Conservation (phyloP, 2,888 invertebrate genomes). For the Ectemnius continuus region DNA sequence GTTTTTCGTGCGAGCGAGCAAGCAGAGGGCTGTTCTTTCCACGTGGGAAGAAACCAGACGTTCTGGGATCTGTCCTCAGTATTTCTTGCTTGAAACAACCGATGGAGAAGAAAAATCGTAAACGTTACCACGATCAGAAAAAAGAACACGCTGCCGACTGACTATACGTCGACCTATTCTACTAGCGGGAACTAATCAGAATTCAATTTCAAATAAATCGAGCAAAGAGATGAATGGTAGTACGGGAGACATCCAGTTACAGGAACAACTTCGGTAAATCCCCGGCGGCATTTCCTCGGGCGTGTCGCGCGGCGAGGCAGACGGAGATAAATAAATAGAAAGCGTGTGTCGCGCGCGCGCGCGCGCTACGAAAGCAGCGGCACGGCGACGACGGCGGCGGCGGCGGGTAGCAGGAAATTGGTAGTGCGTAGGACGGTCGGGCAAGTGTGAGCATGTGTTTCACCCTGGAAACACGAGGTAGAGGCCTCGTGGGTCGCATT, state of each 20-base stretch:
- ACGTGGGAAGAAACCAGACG: slow-evolving; percentile 67
- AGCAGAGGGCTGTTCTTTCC: slow-evolving; percentile 56
- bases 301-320: slow-evolving; percentile 17
- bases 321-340: slow-evolving; percentile 52
- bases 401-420: slow-evolving; percentile 26
- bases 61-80: slow-evolving; percentile 16
- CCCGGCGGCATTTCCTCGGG: slow-evolving; percentile 21
- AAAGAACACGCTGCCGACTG: background rate
- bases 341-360: slow-evolving; percentile 11
- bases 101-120: slow-evolving; percentile 39
- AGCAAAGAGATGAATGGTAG: slow-evolving; percentile 6
- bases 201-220: background rate
- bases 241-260: background rate
- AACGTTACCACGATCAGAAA: slow-evolving; percentile 6
- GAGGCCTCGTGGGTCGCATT: background rate
- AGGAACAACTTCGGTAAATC: slow-evolving; percentile 2
- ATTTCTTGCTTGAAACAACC: slow-evolving; percentile 20
- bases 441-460: too few relatives aligned
- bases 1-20: slow-evolving; percentile 64
- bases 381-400: slow-evolving; percentile 11
- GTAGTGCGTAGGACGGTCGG: slow-evolving; percentile 1
- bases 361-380: background rate
- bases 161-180: background rate
- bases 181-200: background rate
- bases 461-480: too few relatives aligned